Base-by-base conservation (phyloP, 2,113 vertebrate species). In the Halichoerus grypus region DNA sequence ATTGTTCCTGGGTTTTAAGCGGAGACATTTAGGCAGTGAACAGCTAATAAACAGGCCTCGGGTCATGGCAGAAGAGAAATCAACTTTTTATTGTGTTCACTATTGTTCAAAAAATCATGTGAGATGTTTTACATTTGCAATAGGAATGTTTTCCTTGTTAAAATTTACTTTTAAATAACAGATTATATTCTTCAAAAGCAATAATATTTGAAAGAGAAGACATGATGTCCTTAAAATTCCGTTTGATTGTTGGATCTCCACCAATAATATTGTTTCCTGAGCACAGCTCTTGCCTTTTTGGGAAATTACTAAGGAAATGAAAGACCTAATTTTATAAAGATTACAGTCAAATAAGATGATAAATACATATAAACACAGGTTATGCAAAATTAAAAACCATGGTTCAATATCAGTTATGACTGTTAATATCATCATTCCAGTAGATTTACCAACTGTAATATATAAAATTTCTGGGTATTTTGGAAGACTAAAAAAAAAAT, bases 41-140 rank as follows among this genome's bases (percentile, higher is more conserved):
- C 12, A 97, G 61, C 82, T 93, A 89, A 71, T 93, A 94, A 94
- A 85, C 65, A 92, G 59, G n/a, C 46, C 57, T 85, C n/a, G 16
- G 53, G 39, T 94, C 80, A 77, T n/a, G 21, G 63, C 57, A 94
- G 42, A 95, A 93, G 16, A 81, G 51, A 95, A 96, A 91, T 55
- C 61, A 97, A 63, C 71, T 86, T 94, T 92, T 87, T 87, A 74
- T 89, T 87, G 12, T 81, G 33, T 92, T 94, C 33, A 42, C 36
- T 82, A 2, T 61, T 49, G 39, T 91, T 82, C 24, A 81, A 92
- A 53, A 91, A 94, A 97, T 69, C 59, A 77, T 16, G 24, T 83
- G 51, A 93, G 31, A 88, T 77, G 39, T 81, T 97, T 91, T 88
- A 74, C 13, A 67, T 24, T 72, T 69, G 61, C 31, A 85, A 86